phyloP scores from a whole-genome alignment of 2,797 vertebrate genomes.

The Sphaeramia orbicularis region DNA sequence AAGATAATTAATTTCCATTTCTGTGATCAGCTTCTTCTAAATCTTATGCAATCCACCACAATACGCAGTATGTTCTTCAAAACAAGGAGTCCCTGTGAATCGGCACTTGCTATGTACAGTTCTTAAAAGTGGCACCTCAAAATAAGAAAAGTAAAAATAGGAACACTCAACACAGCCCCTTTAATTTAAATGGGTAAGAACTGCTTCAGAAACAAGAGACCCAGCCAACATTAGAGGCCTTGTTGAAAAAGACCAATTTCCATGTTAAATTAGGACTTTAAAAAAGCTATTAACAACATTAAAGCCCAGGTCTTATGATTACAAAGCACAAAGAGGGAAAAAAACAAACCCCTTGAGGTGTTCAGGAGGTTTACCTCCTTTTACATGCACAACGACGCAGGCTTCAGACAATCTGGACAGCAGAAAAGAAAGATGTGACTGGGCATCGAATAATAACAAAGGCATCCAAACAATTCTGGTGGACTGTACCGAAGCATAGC shows the following conservation, averaged over 20 bases:
- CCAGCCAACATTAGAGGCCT: constrained; percentile 5
- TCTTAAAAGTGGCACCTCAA: neutral
- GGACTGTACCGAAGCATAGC: too few relatives aligned
- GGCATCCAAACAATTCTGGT: too few relatives aligned
- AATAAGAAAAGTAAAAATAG: neutral
- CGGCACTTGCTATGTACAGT: too few relatives aligned
- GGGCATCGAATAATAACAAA: neutral
- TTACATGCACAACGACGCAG: neutral
- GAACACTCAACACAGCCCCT: neutral
- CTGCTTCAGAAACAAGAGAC: neutral
- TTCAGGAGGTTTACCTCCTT: neutral
- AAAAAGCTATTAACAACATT: constrained; percentile 13
- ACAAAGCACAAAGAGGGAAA: neutral
- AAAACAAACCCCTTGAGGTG: neutral
- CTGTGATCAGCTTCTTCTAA: too few relatives aligned
- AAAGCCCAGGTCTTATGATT: constrained; percentile 1
- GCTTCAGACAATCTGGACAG: neutral
- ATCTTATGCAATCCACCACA: too few relatives aligned
- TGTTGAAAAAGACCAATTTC: constrained; percentile 1
- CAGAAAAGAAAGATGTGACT: neutral
- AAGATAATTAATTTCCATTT: too few relatives aligned
- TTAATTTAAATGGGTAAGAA: neutral
- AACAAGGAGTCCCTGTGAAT: too few relatives aligned
- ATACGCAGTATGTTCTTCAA: too few relatives aligned
- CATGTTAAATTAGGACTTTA: constrained; percentile 14